Conservation (phyloP, 2,797 vertebrate species). For the Phrynocephalus forsythii region DNA sequence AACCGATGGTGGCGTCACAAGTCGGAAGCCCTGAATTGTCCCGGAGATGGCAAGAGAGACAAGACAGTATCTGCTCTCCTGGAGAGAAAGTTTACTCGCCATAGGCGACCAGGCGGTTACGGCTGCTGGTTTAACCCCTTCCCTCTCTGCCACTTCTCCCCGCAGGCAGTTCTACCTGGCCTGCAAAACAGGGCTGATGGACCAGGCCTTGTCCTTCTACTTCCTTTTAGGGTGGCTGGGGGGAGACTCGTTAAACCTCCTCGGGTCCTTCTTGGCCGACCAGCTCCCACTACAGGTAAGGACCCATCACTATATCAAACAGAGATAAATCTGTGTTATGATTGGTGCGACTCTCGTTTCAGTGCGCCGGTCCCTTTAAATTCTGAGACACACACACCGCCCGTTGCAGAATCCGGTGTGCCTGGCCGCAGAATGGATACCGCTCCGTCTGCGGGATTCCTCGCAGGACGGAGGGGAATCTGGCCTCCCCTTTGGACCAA, state of each 20-base stretch:
- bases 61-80: background rate
- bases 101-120: too few species aligned
- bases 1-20: background rate
- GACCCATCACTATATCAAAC: too few species aligned
- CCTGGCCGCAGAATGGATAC: background rate
- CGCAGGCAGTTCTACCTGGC: slow-evolving; percentile 92
- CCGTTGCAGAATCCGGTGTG: background rate
- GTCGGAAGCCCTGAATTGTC: background rate
- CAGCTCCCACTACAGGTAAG: slow-evolving; percentile 95
- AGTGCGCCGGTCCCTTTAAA: too few species aligned
- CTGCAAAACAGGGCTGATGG: slow-evolving; percentile 91
- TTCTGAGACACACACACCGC: too few species aligned
- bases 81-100: background rate
- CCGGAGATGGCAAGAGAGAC: too few species aligned
- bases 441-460: background rate
- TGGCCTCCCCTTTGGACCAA: rapidly evolving
- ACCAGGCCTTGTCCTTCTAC: slow-evolving; percentile 92
- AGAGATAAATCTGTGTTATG: too few species aligned
- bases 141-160: background rate
- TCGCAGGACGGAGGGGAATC: too few species aligned
- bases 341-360: too few species aligned
- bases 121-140: background rate
- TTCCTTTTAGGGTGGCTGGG: slow-evolving; percentile 94
- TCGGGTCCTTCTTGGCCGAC: slow-evolving; percentile 92
- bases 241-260: slow-evolving; percentile 92